Evolutionary conservation across 2,113 vertebrate genomes (phyloP).

Genomic region (Zosterops hypoxanthus): DNA sequence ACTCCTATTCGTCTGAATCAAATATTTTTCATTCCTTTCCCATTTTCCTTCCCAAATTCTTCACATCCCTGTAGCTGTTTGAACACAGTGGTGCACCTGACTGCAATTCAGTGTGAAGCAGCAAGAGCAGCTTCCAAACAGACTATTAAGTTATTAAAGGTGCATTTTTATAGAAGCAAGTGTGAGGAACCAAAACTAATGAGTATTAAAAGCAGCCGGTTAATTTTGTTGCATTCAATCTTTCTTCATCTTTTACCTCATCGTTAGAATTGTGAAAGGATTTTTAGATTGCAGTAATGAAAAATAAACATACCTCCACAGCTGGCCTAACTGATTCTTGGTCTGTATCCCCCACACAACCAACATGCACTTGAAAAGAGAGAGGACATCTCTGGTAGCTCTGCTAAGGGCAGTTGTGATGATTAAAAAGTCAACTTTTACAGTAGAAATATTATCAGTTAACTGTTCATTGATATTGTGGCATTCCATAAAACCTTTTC

Average conservation of each 20-base stretch:
- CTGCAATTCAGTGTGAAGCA: background rate
- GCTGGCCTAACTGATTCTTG: background rate
- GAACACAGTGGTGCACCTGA: background rate
- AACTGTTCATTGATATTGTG: background rate
- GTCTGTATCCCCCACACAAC: background rate
- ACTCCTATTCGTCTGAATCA: background rate
- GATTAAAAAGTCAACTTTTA: background rate
- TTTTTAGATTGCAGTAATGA: background rate
- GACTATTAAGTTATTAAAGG: background rate
- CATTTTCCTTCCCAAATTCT: background rate
- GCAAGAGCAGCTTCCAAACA: background rate
- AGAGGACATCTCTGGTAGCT: background rate
- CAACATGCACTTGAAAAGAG: background rate
- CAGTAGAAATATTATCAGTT: background rate
- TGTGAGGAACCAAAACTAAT: background rate
- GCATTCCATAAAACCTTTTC: background rate
- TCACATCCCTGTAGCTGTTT: background rate
- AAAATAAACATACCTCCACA: background rate
- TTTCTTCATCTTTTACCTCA: background rate
- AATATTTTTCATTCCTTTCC: background rate
- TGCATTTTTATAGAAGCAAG: background rate
- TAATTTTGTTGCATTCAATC: background rate
- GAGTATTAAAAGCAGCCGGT: background rate
- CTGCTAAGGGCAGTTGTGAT: background rate
- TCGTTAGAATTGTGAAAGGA: background rate